Percentiles rank a stretch among this genome's conserved stretches.
phyloP scores from a whole-genome alignment of 2,888 invertebrate species.

The Hydrotaea cyrtoneurina region DNA sequence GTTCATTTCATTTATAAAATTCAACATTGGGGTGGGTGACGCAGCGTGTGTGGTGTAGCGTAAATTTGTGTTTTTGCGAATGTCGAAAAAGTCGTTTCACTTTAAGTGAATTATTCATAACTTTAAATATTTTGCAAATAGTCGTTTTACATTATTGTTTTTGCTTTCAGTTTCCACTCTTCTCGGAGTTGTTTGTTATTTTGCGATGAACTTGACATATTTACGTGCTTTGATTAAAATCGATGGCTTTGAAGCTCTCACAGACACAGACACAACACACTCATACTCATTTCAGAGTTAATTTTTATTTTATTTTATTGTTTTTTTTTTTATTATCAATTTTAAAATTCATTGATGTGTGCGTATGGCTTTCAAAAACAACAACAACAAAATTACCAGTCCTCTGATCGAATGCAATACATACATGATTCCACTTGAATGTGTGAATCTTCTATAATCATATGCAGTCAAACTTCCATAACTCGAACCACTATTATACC shows the following conservation, averaged over 20 bases:
- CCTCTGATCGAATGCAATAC: no score
- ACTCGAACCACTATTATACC: no score
- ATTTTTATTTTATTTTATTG: not conserved
- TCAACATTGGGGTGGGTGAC: not conserved
- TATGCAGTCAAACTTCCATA: no score
- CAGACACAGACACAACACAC: not conserved
- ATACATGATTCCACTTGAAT: not conserved
- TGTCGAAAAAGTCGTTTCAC: not conserved
- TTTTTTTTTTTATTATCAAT: conserved; percentile 16
- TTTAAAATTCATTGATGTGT: not conserved
- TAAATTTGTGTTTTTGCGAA: not conserved
- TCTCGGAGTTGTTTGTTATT: not conserved
- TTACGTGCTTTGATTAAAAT: conserved; percentile 56
- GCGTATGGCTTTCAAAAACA: no score
- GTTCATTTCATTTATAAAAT: not conserved
- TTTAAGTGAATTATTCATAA: conserved; percentile 26
- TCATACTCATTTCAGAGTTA: not conserved
- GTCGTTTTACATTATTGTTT: not conserved
- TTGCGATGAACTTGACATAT: conserved; percentile 56
- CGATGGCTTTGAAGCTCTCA: conserved; percentile 26
- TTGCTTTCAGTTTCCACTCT: conserved; percentile 10
- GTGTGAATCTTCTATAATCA: no score
- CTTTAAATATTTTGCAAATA: conserved; percentile 26
- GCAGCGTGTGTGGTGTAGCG: not conserved
- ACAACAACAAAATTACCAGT: no score